These are phyloP conservation scores for Suncus etruscus DNA, from an alignment of 2,113 vertebrate genomes.

Conservation along the genomic window DNA sequence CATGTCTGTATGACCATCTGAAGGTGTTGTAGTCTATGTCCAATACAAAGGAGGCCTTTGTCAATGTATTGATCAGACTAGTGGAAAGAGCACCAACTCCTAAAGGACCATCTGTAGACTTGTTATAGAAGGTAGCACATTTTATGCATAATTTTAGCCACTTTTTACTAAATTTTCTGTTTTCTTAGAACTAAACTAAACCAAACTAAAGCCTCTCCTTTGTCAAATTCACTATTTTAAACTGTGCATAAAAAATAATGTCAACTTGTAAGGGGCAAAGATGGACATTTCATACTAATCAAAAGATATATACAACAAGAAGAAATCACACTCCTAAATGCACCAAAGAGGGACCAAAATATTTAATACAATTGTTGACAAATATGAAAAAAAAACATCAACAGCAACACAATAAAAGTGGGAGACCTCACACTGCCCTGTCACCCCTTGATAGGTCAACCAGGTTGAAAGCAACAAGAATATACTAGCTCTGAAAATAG, in stretches of 20 bases:
- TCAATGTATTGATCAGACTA: neutral
- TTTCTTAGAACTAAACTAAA: neutral
- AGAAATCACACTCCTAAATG: too few relatives aligned
- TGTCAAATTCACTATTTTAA: neutral
- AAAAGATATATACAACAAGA: too few relatives aligned
- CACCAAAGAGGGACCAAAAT: too few relatives aligned
- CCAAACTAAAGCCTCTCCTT: neutral
- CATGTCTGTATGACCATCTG: neutral
- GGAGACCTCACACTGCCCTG: too few relatives aligned
- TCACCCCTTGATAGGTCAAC: too few relatives aligned
- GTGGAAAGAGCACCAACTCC: neutral
- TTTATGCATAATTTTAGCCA: neutral
- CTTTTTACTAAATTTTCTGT: neutral
- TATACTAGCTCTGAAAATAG: too few relatives aligned
- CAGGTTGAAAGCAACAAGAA: too few relatives aligned
- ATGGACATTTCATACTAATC: too few relatives aligned
- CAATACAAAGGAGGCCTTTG: neutral
- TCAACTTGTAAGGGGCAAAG: too few relatives aligned
- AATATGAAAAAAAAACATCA: too few relatives aligned
- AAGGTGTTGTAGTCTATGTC: neutral
- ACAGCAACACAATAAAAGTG: too few relatives aligned
- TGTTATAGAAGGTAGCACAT: neutral
- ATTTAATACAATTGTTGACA: too few relatives aligned
- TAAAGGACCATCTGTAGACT: neutral
- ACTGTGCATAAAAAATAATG: neutral